phyloP scores from a whole-genome alignment of 1,140 invertebrate genomes.

The Druon quercuslanigerum region DNA sequence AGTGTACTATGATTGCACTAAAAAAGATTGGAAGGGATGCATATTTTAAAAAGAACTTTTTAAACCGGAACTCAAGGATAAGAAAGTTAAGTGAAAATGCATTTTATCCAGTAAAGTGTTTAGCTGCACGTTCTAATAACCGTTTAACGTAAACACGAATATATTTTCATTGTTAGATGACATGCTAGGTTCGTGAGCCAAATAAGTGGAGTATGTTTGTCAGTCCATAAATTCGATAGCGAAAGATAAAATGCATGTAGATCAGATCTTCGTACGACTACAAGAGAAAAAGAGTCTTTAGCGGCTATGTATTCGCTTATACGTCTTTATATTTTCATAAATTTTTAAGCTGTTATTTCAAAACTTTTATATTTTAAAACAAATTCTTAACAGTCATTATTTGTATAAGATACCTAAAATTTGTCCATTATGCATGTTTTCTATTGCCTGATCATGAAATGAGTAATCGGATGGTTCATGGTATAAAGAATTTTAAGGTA shows the following conservation, averaged over 20 bases:
- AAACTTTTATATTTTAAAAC: too few relatives aligned
- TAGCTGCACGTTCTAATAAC: slow-evolving; percentile 12
- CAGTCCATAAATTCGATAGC: slow-evolving; percentile 20
- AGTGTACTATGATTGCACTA: not conserved
- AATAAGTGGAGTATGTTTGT: not conserved
- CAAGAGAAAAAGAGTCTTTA: not conserved
- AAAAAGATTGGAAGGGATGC: not conserved
- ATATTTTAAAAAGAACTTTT: not conserved
- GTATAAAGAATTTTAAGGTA: too few relatives aligned
- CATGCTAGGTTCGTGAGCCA: not conserved
- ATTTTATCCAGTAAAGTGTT: not conserved
- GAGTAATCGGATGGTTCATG: too few relatives aligned
- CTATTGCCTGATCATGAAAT: too few relatives aligned
- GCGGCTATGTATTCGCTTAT: too few relatives aligned
- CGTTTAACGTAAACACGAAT: not conserved
- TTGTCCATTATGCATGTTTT: too few relatives aligned
- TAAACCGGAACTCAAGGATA: not conserved
- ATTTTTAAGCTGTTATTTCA: too few relatives aligned
- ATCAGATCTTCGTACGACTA: slow-evolving; percentile 1
- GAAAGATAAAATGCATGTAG: slow-evolving; percentile 9
- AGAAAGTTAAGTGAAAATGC: slow-evolving; percentile 15
- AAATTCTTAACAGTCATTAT: too few relatives aligned
- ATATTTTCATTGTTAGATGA: not conserved
- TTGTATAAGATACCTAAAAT: too few relatives aligned
- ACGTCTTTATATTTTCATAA: too few relatives aligned